Evolutionary conservation across 2,888 invertebrate species (phyloP).

Genomic region (Metellina segmentata): DNA sequence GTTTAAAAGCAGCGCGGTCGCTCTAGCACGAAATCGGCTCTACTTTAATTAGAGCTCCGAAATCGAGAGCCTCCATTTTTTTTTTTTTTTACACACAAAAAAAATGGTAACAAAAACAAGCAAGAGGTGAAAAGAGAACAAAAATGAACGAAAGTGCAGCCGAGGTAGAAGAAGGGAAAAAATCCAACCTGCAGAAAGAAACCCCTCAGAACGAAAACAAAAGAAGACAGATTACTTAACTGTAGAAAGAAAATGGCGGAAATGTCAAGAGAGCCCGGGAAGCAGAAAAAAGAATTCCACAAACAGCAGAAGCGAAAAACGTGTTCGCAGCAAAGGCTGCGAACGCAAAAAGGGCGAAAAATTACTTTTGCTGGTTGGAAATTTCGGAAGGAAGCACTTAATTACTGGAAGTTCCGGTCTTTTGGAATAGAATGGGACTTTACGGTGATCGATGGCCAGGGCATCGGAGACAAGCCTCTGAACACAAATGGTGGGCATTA

Average conservation of each 20-base stretch:
- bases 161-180: neutral
- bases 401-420: conserved; percentile 62
- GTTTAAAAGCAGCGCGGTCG: conserved; percentile 58
- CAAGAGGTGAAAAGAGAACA: neutral
- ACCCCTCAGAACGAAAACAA: conserved; percentile 47
- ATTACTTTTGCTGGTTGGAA: conserved; percentile 66
- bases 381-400: conserved; percentile 71
- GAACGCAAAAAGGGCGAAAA: conserved; percentile 60
- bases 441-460: conserved; percentile 29
- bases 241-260: conserved; percentile 47
- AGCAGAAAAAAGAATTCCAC: conserved; percentile 30
- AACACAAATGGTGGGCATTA: conserved; percentile 56
- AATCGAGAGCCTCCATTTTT: conserved; percentile 27
- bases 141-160: conserved; percentile 10
- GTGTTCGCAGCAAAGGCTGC: conserved; percentile 43
- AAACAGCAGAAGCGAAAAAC: conserved; percentile 48
- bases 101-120: conserved; percentile 18
- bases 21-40: conserved; percentile 66
- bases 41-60: conserved; percentile 64
- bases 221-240: conserved; percentile 74
- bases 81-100: neutral
- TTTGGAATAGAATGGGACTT: conserved; percentile 32
- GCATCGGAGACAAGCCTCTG: conserved; percentile 11
- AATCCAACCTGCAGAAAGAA: conserved; percentile 42
- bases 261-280: conserved; percentile 66